Evolutionary conservation across 2,888 invertebrate species (phyloP).

Genomic region (Trissoscelio sp.): DNA sequence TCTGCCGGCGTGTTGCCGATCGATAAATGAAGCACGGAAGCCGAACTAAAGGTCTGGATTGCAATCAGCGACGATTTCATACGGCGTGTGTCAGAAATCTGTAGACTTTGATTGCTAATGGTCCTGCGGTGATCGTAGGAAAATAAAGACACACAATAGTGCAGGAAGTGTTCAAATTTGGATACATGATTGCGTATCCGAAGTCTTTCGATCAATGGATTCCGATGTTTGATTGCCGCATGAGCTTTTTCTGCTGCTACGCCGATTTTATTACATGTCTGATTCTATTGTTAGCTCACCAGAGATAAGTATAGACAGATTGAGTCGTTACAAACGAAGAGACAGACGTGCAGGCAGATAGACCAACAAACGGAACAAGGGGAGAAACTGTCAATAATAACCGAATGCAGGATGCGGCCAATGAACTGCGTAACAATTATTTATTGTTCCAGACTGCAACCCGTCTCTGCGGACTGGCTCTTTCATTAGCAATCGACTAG

Average conservation of each 20-base stretch:
- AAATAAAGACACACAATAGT: background rate
- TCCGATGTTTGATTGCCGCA: background rate
- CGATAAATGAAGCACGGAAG: conserved; percentile 74
- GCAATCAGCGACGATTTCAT: conserved; percentile 79
- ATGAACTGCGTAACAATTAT: conserved; percentile 82
- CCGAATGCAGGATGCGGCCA: conserved; percentile 81
- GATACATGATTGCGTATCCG: background rate
- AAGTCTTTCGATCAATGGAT: conserved; percentile 3
- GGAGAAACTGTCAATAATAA: conserved; percentile 74
- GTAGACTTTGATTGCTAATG: conserved; percentile 69
- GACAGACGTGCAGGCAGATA: conserved; percentile 77
- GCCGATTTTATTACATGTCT: conserved; percentile 63
- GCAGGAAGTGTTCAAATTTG: conserved; percentile 3
- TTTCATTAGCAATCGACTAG: conserved; percentile 69
- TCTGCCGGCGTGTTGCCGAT: conserved; percentile 56
- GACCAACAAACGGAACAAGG: conserved; percentile 78
- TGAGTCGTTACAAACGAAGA: conserved; percentile 73
- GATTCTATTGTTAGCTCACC: conserved; percentile 65
- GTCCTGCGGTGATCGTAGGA: conserved; percentile 2
- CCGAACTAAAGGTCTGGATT: conserved; percentile 78
- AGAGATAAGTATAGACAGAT: conserved; percentile 66
- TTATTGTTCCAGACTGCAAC: conserved; percentile 80
- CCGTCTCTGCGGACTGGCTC: conserved; percentile 72
- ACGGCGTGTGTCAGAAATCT: conserved; percentile 58
- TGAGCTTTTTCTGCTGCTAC: conserved; percentile 12